Conservation (phyloP, 2,113 vertebrate genomes). For the Tor tambroides region DNA sequence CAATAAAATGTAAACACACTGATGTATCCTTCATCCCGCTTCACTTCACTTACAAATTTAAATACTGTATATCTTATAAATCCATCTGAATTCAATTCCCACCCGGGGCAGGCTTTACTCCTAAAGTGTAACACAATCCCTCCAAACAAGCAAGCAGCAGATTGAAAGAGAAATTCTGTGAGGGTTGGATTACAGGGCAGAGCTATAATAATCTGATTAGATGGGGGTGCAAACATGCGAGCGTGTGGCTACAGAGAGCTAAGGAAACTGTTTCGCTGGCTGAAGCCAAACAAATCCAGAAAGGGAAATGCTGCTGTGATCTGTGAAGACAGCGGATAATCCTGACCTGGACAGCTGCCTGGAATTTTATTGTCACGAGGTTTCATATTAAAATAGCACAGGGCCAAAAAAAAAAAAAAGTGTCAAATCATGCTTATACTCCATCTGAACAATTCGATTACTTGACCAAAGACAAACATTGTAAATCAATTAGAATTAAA, state of each 20-base stretch:
- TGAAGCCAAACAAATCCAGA: constrained; percentile 39
- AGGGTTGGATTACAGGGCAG: constrained; percentile 54
- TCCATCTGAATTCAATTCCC: constrained; percentile 31
- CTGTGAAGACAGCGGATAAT: constrained; percentile 40
- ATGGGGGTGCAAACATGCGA: constrained; percentile 42
- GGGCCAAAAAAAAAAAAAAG: neutral
- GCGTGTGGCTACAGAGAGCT: constrained; percentile 39
- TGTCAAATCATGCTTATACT: neutral
- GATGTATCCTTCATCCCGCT: neutral
- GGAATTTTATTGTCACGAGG: constrained; percentile 33
- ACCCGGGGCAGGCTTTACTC: constrained; percentile 5
- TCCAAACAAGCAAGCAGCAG: constrained; percentile 33
- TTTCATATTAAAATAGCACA: constrained; percentile 37
- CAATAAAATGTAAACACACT: constrained; percentile 5
- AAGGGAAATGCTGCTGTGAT: constrained; percentile 44
- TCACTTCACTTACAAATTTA: constrained; percentile 22
- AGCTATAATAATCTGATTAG: constrained; percentile 59
- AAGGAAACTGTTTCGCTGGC: constrained; percentile 26
- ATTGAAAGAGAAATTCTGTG: constrained; percentile 52
- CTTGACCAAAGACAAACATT: neutral
- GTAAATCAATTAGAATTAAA: neutral
- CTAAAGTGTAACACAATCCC: constrained; percentile 50
- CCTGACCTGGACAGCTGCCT: constrained; percentile 30
- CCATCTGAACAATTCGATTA: neutral
- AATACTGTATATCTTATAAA: constrained; percentile 24